Evolutionary conservation across 1,140 invertebrate species (phyloP).

Genomic region (Drosophila gunungcola): DNA sequence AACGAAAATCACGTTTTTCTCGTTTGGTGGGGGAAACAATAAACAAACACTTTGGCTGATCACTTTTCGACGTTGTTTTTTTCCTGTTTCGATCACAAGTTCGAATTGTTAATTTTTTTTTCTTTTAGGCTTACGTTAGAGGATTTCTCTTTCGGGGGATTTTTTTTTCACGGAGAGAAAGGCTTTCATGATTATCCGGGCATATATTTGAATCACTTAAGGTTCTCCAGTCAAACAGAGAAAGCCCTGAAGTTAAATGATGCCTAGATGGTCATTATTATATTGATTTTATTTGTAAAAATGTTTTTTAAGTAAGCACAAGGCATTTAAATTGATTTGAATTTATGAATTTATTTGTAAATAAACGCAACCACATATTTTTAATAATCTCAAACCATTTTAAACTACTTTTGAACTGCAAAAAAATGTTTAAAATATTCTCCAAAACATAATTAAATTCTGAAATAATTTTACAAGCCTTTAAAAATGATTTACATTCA

Average conservation of each 20-base stretch:
- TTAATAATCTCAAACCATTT: too few species aligned
- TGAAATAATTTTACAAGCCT: too few species aligned
- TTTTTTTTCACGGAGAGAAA: constrained; percentile 14
- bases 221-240: neutral
- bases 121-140: neutral
- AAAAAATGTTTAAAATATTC: too few species aligned
- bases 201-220: constrained; percentile 34
- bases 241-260: constrained; percentile 10
- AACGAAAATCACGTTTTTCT: constrained; percentile 56
- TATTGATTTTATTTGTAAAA: too few species aligned
- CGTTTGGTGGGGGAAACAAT: constrained; percentile 39
- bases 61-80: constrained; percentile 25
- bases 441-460: too few species aligned
- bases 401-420: too few species aligned
- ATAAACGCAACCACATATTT: too few species aligned
- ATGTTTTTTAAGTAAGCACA: too few species aligned
- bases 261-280: neutral
- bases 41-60: constrained; percentile 21
- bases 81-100: constrained; percentile 26
- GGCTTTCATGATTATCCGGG: neutral
- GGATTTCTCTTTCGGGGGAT: constrained; percentile 22
- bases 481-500: too few species aligned
- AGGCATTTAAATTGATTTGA: too few species aligned
- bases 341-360: too few species aligned
- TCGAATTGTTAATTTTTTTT: neutral